These are phyloP conservation scores for Temnothorax unifasciatus DNA, from an alignment of 2,888 invertebrate species.

Conservation along the genomic window DNA sequence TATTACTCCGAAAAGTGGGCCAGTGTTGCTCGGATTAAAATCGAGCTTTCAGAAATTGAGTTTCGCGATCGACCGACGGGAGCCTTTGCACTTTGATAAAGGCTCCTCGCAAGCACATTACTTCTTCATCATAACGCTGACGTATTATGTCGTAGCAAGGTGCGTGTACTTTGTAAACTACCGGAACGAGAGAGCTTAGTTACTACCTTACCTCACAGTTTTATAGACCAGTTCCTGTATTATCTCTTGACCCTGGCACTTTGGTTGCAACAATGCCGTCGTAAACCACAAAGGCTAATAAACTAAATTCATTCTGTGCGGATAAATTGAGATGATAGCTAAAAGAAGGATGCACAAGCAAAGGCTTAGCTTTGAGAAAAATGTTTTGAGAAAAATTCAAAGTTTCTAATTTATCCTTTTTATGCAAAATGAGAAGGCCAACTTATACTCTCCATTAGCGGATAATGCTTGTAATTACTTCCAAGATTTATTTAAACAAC, in stretches of 20 bases:
- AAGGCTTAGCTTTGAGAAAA: not conserved
- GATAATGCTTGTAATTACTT: not conserved
- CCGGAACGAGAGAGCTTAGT: not conserved
- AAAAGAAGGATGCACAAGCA: not conserved
- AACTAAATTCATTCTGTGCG: not conserved
- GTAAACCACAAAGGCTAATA: slow-evolving; percentile 1
- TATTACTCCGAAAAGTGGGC: slow-evolving; percentile 81
- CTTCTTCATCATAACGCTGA: slow-evolving; percentile 9
- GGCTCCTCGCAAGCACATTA: not conserved
- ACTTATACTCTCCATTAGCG: not conserved
- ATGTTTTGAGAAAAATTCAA: slow-evolving; percentile 10
- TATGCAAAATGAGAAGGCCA: not conserved
- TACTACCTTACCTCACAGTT: slow-evolving; percentile 7
- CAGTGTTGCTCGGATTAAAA: slow-evolving; percentile 75
- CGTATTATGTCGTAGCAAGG: slow-evolving; percentile 1
- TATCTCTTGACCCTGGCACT: not conserved
- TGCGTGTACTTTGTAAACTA: slow-evolving; percentile 11
- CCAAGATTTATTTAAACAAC: not conserved
- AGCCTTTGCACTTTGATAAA: slow-evolving; percentile 24
- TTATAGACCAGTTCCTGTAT: not conserved
- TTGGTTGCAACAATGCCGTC: not conserved
- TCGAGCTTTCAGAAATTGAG: slow-evolving; percentile 75
- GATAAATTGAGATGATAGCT: slow-evolving; percentile 12
- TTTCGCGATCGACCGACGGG: slow-evolving; percentile 21
- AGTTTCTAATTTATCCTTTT: slow-evolving; percentile 19